Evolutionary conservation across 2,113 vertebrate species (phyloP).

Genomic region (Corythornis madagascariensis): DNA sequence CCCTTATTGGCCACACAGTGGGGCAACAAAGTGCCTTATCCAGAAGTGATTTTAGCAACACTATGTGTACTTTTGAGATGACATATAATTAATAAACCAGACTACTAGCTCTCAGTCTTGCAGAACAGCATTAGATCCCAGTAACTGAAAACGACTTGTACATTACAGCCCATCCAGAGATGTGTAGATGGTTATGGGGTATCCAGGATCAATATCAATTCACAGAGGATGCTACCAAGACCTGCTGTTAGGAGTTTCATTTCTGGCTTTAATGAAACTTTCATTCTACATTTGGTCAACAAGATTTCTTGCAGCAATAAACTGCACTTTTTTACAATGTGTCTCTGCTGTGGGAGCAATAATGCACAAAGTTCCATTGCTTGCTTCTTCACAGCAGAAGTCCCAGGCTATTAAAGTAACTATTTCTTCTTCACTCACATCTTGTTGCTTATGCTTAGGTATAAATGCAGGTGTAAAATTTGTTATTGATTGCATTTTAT

Average conservation of each 20-base stretch:
- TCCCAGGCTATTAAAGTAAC: neutral
- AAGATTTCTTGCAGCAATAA: conserved; percentile 67
- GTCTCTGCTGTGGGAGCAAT: conserved; percentile 5
- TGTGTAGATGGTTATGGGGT: neutral
- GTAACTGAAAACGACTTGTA: neutral
- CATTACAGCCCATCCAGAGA: neutral
- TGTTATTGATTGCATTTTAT: neutral
- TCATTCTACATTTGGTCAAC: conserved; percentile 16
- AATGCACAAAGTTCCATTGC: neutral
- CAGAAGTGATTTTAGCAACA: neutral
- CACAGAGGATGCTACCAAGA: conserved; percentile 34
- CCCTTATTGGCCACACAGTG: too few relatives aligned
- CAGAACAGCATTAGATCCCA: neutral
- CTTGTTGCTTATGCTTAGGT: neutral
- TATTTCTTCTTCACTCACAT: neutral
- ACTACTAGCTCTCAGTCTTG: neutral
- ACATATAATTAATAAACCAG: neutral
- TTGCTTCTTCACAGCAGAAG: neutral
- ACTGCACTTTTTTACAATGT: neutral
- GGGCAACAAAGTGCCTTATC: neutral
- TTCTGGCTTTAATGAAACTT: conserved; percentile 61
- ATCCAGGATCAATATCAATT: conserved; percentile 57
- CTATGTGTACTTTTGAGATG: neutral
- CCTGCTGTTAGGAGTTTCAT: conserved; percentile 38
- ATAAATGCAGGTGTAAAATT: neutral